Conservation (phyloP, 2,797 vertebrate genomes). For the Scomberomorus guttatus region DNA sequence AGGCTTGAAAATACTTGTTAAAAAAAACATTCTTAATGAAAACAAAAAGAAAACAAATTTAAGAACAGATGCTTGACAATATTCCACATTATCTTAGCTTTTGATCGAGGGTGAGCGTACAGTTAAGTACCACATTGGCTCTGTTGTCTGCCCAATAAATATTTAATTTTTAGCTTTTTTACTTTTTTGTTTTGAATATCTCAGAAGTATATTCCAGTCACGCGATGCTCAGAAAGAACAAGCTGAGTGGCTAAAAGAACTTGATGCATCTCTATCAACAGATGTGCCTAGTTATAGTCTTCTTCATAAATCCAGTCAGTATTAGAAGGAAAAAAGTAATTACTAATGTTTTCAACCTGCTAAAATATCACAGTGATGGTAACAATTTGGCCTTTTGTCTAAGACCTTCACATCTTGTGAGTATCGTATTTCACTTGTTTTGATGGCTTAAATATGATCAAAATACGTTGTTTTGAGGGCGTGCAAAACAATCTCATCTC, state of each 20-base stretch:
- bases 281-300: neutral
- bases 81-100: neutral
- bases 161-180: neutral
- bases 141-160: neutral
- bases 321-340: neutral
- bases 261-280: no score
- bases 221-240: neutral
- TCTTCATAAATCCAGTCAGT: neutral
- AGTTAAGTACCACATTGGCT: neutral
- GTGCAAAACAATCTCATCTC: neutral
- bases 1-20: neutral
- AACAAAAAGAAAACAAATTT: neutral
- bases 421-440: neutral
- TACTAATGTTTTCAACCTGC: conserved; percentile 5
- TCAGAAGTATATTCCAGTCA: neutral
- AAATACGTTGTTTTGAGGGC: conserved; percentile 22
- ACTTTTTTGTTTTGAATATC: no score
- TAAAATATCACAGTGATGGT: neutral
- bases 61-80: neutral
- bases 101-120: neutral
- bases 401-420: neutral
- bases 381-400: neutral
- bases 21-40: neutral
- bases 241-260: no score
- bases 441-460: conserved; percentile 7